Percentiles rank a stretch among this genome's conserved stretches.
Evolutionary conservation across 2,113 vertebrate genomes (phyloP).

Genomic region (Psittacula cyanocephala): DNA sequence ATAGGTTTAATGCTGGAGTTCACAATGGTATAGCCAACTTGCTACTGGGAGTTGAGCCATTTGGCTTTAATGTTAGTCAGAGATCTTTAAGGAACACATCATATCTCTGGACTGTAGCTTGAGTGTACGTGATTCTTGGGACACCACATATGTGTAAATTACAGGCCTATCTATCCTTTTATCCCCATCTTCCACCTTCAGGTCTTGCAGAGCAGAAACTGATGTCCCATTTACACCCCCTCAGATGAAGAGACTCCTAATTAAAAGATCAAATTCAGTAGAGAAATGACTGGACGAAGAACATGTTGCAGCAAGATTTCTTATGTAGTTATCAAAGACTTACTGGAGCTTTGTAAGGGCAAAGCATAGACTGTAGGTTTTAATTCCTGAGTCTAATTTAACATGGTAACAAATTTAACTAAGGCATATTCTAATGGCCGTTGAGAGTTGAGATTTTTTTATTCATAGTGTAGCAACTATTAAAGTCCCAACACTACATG

Average conservation of each 20-base stretch:
- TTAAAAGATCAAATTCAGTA: background rate
- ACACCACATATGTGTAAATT: background rate
- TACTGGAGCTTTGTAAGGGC: background rate
- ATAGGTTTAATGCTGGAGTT: background rate
- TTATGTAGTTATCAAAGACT: background rate
- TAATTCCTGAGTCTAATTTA: background rate
- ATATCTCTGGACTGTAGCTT: background rate
- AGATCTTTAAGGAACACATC: background rate
- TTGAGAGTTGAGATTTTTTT: background rate
- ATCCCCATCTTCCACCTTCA: background rate
- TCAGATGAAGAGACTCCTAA: background rate
- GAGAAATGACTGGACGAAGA: background rate
- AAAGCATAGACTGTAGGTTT: background rate
- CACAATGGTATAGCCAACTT: too few species aligned
- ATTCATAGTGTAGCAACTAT: background rate
- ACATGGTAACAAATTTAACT: background rate
- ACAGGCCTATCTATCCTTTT: background rate
- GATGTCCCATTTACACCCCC: background rate
- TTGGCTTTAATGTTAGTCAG: background rate
- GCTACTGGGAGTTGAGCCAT: background rate
- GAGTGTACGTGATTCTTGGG: background rate
- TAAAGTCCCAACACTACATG: background rate
- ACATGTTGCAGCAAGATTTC: background rate
- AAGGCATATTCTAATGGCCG: background rate
- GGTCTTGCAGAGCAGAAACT: background rate